These are phyloP conservation scores for Pegea sp. DNA, from an alignment of 23 tunicate species.

Conservation along the genomic window DNA sequence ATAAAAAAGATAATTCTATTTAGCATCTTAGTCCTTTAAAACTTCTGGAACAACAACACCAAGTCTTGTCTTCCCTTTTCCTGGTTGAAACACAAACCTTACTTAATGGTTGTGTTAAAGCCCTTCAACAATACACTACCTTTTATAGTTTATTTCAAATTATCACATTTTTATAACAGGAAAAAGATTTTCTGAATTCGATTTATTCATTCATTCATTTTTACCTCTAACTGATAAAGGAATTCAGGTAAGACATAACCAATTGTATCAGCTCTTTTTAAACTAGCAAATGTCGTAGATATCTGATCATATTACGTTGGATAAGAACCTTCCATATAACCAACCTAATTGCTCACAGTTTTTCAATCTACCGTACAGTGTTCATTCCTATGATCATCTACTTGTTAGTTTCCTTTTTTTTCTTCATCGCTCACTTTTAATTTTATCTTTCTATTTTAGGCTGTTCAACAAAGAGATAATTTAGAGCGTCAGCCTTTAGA, in stretches of 20 bases:
- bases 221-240: constrained; percentile 63
- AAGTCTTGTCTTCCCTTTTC: too few species aligned
- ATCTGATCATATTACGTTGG: constrained; percentile 25
- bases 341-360: constrained; percentile 40
- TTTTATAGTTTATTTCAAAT: too few species aligned
- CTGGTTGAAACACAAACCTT: too few species aligned
- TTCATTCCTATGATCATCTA: constrained; percentile 71
- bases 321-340: constrained; percentile 1
- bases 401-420: constrained; percentile 11
- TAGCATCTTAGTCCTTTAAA: too few species aligned
- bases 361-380: constrained; percentile 33
- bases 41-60: too few species aligned
- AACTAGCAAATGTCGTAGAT: constrained; percentile 6
- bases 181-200: constrained; percentile 51
- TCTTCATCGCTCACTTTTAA: not conserved
- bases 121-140: too few species aligned
- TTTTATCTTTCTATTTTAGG: constrained; percentile 11
- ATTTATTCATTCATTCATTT: constrained; percentile 51
- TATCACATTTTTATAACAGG: too few species aligned
- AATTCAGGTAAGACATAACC: constrained; percentile 26
- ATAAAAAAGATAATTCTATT: too few species aligned
- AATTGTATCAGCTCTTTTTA: not conserved
- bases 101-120: too few species aligned
- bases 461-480: constrained; percentile 29
- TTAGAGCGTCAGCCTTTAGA: constrained; percentile 19